phyloP scores from a whole-genome alignment of 2,888 invertebrate genomes.

The Xylota sylvarum region DNA sequence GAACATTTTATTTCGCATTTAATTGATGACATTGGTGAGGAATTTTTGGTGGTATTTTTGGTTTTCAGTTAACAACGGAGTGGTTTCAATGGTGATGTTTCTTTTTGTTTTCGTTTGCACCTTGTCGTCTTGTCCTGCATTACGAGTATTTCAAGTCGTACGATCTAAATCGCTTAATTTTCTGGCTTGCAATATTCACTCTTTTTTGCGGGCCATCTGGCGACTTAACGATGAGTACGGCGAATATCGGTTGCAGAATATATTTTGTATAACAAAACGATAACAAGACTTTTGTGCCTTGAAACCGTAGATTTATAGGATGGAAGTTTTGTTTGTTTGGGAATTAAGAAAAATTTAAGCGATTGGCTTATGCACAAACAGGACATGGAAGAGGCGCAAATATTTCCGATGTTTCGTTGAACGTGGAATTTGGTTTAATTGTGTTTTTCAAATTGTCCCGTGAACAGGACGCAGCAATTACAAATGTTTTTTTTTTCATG shows the following conservation, averaged over 20 bases:
- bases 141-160: constrained; percentile 64
- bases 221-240: constrained; percentile 30
- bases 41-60: constrained; percentile 83
- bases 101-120: constrained; percentile 41
- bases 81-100: constrained; percentile 34
- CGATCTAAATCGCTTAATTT: constrained; percentile 73
- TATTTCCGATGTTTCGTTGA: constrained; percentile 1
- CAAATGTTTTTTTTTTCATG: no score
- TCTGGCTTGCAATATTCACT: constrained; percentile 19
- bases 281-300: constrained; percentile 55
- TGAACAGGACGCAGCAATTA: not conserved
- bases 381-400: not conserved
- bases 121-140: constrained; percentile 50
- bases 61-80: constrained; percentile 76
- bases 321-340: not conserved
- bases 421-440: constrained; percentile 3
- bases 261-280: constrained; percentile 74
- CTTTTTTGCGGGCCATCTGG: constrained; percentile 57
- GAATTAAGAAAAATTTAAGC: constrained; percentile 1
- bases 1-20: constrained; percentile 82
- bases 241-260: constrained; percentile 67
- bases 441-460: not conserved
- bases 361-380: not conserved
- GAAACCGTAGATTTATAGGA: constrained; percentile 55
- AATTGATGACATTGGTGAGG: constrained; percentile 85